Percentiles rank a stretch among this genome's conserved stretches.
phyloP scores from a whole-genome alignment of 1,140 invertebrate species.

The Zeugodacus cucurbitae region DNA sequence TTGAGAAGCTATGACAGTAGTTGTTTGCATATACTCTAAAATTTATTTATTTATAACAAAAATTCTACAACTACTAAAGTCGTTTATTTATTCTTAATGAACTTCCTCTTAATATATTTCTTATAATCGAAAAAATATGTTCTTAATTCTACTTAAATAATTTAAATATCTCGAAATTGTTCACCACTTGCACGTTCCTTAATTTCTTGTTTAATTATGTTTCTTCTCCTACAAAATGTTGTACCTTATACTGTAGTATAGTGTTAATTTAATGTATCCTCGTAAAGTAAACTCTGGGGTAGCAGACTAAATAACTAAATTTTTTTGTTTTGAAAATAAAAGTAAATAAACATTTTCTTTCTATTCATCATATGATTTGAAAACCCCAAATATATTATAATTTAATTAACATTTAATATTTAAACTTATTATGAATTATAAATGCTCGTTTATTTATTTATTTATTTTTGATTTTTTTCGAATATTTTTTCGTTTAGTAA shows the following conservation, averaged over 20 bases:
- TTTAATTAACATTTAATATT: background rate
- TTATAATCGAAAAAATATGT: too few species aligned
- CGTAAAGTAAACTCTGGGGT: background rate
- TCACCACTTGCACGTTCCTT: background rate
- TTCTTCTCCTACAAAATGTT: background rate
- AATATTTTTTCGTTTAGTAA: constrained; percentile 22
- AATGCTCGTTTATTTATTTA: constrained; percentile 51
- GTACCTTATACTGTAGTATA: background rate
- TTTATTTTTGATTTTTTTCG: constrained; percentile 5
- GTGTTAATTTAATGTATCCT: background rate
- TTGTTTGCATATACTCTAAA: too few species aligned
- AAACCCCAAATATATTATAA: background rate
- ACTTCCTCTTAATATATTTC: too few species aligned
- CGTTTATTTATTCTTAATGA: too few species aligned
- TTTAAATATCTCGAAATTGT: background rate
- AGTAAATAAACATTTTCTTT: constrained; percentile 7
- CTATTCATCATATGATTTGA: background rate
- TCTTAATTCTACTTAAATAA: background rate
- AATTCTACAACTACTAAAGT: too few species aligned
- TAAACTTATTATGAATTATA: background rate
- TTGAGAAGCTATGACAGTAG: too few species aligned
- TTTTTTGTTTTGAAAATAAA: background rate
- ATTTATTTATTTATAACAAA: too few species aligned
- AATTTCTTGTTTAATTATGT: background rate
- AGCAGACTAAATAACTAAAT: constrained; percentile 27